phyloP scores from a whole-genome alignment of 2,113 vertebrate species.

The Labrus mixtus region DNA sequence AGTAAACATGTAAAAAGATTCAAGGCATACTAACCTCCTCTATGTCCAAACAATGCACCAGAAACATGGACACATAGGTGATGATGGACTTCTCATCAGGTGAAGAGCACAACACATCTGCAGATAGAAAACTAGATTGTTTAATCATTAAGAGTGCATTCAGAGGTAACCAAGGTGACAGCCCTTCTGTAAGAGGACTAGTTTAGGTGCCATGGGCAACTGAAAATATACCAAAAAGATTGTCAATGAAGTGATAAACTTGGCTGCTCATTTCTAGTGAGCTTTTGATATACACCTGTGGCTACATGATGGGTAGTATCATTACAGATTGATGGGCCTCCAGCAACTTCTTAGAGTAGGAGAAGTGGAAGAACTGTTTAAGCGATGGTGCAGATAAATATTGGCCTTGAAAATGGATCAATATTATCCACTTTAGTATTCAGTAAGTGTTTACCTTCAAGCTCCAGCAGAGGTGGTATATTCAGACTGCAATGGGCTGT shows the following conservation, averaged over 20 bases:
- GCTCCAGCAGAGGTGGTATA: slow-evolving; percentile 90
- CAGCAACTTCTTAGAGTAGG: not conserved
- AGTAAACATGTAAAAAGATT: not conserved
- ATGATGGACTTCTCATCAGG: slow-evolving; percentile 92
- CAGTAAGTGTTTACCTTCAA: slow-evolving; percentile 85
- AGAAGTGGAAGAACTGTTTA: not conserved
- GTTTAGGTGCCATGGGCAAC: not conserved
- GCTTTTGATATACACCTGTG: not conserved
- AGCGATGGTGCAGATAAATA: not conserved
- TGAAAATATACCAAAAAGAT: not conserved
- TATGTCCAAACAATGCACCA: slow-evolving; percentile 83
- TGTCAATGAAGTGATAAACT: not conserved
- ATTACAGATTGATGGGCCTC: not conserved
- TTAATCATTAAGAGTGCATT: too few species aligned
- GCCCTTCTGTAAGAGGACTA: not conserved
- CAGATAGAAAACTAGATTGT: not conserved
- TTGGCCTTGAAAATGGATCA: not conserved
- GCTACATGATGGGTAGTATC: not conserved
- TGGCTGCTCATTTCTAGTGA: not conserved
- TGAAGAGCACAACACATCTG: slow-evolving; percentile 87
- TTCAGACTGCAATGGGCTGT: slow-evolving; percentile 85
- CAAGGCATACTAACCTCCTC: slow-evolving; percentile 80
- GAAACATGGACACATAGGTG: slow-evolving; percentile 92
- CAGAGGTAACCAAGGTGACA: too few species aligned
- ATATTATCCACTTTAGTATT: not conserved